Conservation (phyloP, 2,888 invertebrate genomes). For the Chesias legatella region DNA sequence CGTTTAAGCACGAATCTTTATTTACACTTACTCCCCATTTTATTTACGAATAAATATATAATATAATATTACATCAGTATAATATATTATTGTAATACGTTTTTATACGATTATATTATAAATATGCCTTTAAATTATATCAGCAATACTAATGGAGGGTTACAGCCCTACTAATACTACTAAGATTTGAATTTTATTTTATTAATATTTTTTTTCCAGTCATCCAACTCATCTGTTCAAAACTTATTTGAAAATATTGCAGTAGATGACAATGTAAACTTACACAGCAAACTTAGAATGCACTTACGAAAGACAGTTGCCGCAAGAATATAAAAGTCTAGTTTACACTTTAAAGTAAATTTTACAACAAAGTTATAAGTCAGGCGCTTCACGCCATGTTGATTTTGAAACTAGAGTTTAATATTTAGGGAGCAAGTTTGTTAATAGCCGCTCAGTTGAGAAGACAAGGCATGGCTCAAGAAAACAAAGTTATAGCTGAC, state of each 20-base stretch:
- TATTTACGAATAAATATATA: too few species aligned
- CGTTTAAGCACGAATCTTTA: too few species aligned
- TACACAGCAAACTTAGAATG: constrained; percentile 2
- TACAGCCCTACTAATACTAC: too few species aligned
- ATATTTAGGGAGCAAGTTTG: constrained; percentile 34
- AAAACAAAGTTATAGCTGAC: not conserved
- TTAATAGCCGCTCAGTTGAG: constrained; percentile 1
- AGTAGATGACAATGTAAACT: constrained; percentile 5
- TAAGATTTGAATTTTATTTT: too few species aligned
- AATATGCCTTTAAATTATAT: too few species aligned
- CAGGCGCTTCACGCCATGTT: constrained; percentile 30
- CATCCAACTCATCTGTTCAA: too few species aligned
- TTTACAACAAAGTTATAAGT: constrained; percentile 35
- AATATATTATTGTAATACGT: too few species aligned
- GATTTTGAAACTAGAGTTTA: constrained; percentile 34
- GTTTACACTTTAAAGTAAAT: constrained; percentile 35
- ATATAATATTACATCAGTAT: too few species aligned
- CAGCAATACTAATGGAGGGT: too few species aligned
- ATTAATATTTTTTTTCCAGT: too few species aligned
- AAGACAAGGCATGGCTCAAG: not conserved
- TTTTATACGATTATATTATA: too few species aligned
- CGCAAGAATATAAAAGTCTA: constrained; percentile 25
- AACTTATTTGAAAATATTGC: constrained; percentile 1
- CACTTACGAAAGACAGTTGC: constrained; percentile 2
- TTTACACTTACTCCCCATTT: too few species aligned